Conservation (phyloP, 2,113 vertebrate genomes). For the Malurus alboscapulatus region DNA sequence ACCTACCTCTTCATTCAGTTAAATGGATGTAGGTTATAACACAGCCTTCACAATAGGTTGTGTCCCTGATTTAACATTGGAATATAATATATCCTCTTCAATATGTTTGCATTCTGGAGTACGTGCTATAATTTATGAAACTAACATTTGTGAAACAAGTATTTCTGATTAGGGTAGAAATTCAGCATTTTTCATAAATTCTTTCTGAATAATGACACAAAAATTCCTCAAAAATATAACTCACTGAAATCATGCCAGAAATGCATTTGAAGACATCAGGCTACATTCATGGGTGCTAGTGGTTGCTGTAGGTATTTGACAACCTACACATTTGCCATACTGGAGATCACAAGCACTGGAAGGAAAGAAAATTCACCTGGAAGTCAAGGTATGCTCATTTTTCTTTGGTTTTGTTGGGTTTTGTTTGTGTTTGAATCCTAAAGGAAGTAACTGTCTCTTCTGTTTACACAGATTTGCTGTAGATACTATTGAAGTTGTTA, state of each 20-base stretch:
- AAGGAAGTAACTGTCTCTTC: not conserved
- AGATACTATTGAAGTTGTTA: not conserved
- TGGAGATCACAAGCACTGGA: not conserved
- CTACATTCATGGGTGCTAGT: fast-evolving
- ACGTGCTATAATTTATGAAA: not conserved
- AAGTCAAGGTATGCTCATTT: not conserved
- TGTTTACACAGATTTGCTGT: not conserved
- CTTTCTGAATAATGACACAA: not conserved
- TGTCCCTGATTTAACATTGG: not conserved
- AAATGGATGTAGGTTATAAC: fast-evolving
- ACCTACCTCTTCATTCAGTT: not conserved
- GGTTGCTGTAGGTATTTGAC: not conserved
- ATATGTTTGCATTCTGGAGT: not conserved
- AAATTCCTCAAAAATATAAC: not conserved
- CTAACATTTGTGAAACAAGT: not conserved
- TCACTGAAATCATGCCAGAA: not conserved
- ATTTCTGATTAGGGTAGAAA: not conserved
- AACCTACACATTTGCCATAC: fast-evolving
- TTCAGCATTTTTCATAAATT: not conserved
- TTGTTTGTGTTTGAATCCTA: not conserved
- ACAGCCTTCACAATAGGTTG: not conserved
- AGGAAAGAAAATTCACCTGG: not conserved
- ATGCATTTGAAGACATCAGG: not conserved
- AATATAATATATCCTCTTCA: not conserved
- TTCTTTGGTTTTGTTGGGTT: not conserved